These are phyloP conservation scores for Apteryx owenii DNA, from an alignment of 2,113 vertebrate genomes.

Conservation along the genomic window DNA sequence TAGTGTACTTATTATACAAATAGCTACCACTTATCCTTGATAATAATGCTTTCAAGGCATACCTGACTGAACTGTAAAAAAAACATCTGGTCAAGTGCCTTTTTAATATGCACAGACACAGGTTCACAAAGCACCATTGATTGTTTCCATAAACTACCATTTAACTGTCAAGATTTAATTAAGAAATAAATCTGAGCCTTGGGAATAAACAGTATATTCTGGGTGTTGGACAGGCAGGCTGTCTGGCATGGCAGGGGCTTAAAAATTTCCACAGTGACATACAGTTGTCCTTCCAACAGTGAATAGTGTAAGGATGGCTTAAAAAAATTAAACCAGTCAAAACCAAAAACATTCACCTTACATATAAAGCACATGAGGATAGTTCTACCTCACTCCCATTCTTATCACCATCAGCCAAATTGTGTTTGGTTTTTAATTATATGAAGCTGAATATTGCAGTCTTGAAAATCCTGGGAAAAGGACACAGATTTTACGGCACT, in stretches of 20 bases:
- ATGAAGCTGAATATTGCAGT: not conserved
- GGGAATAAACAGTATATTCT: not conserved
- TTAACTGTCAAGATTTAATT: conserved; percentile 5
- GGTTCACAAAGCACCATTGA: not conserved
- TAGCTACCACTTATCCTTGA: conserved; percentile 9
- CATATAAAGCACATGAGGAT: accelerated
- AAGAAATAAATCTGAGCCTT: not conserved
- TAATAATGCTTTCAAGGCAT: conserved; percentile 10
- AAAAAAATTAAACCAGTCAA: not conserved
- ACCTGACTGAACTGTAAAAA: conserved; percentile 47
- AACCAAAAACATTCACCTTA: not conserved
- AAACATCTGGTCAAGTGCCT: conserved; percentile 13
- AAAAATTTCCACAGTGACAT: not conserved
- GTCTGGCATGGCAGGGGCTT: not conserved
- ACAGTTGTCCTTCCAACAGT: not conserved
- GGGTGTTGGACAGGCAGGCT: not conserved
- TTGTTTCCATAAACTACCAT: not conserved
- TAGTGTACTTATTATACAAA: not conserved
- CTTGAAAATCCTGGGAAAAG: not conserved
- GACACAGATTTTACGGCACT: not conserved
- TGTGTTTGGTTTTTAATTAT: not conserved
- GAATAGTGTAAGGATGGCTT: not conserved
- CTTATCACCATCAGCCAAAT: not conserved
- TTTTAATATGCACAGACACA: not conserved
- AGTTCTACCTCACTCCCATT: not conserved